Evolutionary conservation across 2,888 invertebrate genomes (phyloP).

Genomic region (Standfussiana lucernea): DNA sequence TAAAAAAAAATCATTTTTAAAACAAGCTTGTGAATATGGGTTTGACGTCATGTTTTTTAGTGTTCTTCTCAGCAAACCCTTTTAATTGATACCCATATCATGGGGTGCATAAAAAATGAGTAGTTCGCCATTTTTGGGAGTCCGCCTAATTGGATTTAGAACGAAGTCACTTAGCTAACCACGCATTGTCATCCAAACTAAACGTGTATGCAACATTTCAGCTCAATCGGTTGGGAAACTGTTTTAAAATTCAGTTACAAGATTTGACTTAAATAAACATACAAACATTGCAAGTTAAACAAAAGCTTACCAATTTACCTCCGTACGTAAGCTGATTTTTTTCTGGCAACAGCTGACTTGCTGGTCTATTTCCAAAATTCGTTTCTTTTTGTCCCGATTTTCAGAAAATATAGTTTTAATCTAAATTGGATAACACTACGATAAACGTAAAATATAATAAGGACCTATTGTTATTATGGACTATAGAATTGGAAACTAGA

Average conservation of each 20-base stretch:
- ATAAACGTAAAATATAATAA: slow-evolving; percentile 13
- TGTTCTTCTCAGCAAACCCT: too few relatives aligned
- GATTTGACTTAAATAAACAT: not conserved
- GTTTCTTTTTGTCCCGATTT: not conserved
- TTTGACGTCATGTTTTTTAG: too few relatives aligned
- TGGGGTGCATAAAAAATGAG: not conserved
- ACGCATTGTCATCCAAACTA: not conserved
- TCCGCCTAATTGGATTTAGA: not conserved
- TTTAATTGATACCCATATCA: not conserved
- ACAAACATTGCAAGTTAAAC: not conserved
- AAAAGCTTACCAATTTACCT: not conserved
- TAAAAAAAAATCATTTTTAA: not conserved
- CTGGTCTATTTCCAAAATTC: slow-evolving; percentile 1
- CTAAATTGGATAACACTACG: slow-evolving; percentile 1
- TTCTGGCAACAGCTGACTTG: not conserved
- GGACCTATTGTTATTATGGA: not conserved
- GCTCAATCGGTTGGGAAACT: not conserved
- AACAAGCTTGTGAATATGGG: too few relatives aligned
- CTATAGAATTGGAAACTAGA: not conserved
- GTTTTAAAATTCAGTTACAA: not conserved
- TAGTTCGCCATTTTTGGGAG: not conserved
- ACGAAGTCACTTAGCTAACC: not conserved
- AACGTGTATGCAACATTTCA: not conserved
- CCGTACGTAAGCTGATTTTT: not conserved
- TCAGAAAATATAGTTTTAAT: slow-evolving; percentile 6